These are phyloP conservation scores for Hestina assimilis DNA, from an alignment of 1,140 invertebrate genomes.

Conservation along the genomic window DNA sequence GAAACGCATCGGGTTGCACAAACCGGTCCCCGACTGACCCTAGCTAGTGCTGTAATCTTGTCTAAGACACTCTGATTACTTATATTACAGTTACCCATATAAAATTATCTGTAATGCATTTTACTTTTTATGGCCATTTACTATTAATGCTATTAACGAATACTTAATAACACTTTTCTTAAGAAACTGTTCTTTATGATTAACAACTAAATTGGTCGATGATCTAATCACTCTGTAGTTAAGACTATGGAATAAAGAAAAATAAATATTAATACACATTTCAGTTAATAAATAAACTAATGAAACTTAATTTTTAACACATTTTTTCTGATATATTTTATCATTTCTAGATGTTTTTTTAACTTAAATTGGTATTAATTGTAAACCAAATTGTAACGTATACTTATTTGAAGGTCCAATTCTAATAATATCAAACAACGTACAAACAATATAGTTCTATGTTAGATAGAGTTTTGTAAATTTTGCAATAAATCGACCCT, in stretches of 20 bases:
- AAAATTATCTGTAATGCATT: too few relatives aligned
- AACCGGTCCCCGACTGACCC: constrained; percentile 23
- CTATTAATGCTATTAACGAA: not conserved
- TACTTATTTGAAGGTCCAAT: too few relatives aligned
- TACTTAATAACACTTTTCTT: not conserved
- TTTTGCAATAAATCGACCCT: constrained; percentile 12
- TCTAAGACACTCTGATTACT: constrained; percentile 10
- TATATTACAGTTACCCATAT: too few relatives aligned
- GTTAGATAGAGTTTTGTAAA: constrained; percentile 5
- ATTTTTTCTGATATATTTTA: too few relatives aligned
- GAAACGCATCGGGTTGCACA: constrained; percentile 28
- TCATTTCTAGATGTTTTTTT: too few relatives aligned
- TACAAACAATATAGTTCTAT: too few relatives aligned
- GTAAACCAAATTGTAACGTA: too few relatives aligned
- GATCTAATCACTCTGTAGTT: constrained; percentile 10
- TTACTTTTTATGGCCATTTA: not conserved
- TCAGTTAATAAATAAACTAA: too few relatives aligned
- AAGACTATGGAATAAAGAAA: too few relatives aligned
- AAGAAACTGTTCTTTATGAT: not conserved
- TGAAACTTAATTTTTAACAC: too few relatives aligned
- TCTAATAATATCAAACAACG: too few relatives aligned
- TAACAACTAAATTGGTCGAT: constrained; percentile 17
- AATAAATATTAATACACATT: not conserved
- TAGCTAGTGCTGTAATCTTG: constrained; percentile 19
- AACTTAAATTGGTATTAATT: too few relatives aligned